Conservation (phyloP, 1,140 invertebrate species). For the Trissolcus basalis region DNA sequence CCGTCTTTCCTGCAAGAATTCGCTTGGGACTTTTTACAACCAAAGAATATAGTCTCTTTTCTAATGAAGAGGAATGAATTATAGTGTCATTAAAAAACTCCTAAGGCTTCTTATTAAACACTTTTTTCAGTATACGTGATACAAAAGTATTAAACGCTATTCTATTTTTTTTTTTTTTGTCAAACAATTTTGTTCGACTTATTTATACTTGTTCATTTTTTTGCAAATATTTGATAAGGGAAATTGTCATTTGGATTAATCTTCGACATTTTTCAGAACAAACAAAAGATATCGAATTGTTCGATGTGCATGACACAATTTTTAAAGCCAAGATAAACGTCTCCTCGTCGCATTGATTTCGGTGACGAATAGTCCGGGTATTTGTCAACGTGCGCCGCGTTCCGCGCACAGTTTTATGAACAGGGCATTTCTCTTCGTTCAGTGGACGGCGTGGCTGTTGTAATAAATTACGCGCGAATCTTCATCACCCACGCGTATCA, state of each 20-base stretch:
- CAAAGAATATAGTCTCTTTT: slow-evolving; percentile 23
- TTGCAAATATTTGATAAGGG: too few species aligned
- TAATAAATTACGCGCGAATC: slow-evolving; percentile 60
- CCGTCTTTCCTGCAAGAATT: slow-evolving; percentile 42
- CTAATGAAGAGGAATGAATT: slow-evolving; percentile 55
- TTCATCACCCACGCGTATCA: slow-evolving; percentile 58
- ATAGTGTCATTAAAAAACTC: slow-evolving; percentile 32
- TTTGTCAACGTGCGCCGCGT: slow-evolving; percentile 47
- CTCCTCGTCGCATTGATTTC: slow-evolving; percentile 45
- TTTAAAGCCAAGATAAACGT: slow-evolving; percentile 31
- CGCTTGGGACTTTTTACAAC: slow-evolving; percentile 45
- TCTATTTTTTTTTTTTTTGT: too few species aligned
- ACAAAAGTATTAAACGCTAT: too few species aligned
- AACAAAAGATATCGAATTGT: slow-evolving; percentile 26
- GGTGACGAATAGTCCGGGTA: slow-evolving; percentile 44
- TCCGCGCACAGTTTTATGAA: slow-evolving; percentile 59
- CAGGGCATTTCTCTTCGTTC: slow-evolving; percentile 57
- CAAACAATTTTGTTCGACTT: not conserved
- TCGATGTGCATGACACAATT: slow-evolving; percentile 35
- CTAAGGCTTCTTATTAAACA: not conserved
- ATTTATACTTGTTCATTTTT: not conserved
- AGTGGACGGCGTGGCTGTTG: slow-evolving; percentile 22
- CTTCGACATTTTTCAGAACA: not conserved
- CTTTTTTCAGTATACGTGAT: too few species aligned
- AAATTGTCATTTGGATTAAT: too few species aligned